Conservation (phyloP, 2,797 vertebrate genomes). For the Cyclopterus lumpus region DNA sequence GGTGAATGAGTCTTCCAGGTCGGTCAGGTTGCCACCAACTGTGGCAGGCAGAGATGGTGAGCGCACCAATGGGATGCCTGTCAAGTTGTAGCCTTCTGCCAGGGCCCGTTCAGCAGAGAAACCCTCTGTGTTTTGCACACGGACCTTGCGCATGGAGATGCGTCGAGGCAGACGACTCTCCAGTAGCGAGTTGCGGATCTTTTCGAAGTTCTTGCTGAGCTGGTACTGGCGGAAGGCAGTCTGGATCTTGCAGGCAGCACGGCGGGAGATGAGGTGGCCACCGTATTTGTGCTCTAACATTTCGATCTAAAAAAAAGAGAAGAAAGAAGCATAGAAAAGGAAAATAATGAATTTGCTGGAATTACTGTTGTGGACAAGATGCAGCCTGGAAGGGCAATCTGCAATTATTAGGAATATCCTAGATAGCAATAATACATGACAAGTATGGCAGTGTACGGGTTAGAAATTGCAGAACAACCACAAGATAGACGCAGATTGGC, state of each 20-base stretch:
- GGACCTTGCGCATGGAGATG: constrained; percentile 94
- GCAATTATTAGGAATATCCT: background rate
- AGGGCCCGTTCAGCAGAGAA: constrained; percentile 93
- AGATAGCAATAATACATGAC: background rate
- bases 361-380: background rate
- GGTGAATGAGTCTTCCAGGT: constrained; percentile 97
- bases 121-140: constrained; percentile 91
- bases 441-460: background rate
- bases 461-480: background rate
- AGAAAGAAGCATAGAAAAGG: constrained; percentile 40
- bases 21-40: constrained; percentile 91
- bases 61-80: constrained; percentile 92
- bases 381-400: background rate
- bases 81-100: constrained; percentile 91
- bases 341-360: constrained; percentile 6
- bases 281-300: constrained; percentile 99
- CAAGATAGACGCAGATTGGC: background rate
- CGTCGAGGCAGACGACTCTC: constrained; percentile 96
- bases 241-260: constrained; percentile 98
- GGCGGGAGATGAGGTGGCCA: constrained; percentile 95
- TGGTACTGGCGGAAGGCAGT: constrained; percentile 99
- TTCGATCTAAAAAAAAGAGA: constrained; percentile 90
- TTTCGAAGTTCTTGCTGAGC: constrained; percentile 99
- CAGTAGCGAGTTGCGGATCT: constrained; percentile 97
- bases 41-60: constrained; percentile 92